Evolutionary conservation across 2,888 invertebrate genomes (phyloP).

Genomic region (Allolobophora icterica): DNA sequence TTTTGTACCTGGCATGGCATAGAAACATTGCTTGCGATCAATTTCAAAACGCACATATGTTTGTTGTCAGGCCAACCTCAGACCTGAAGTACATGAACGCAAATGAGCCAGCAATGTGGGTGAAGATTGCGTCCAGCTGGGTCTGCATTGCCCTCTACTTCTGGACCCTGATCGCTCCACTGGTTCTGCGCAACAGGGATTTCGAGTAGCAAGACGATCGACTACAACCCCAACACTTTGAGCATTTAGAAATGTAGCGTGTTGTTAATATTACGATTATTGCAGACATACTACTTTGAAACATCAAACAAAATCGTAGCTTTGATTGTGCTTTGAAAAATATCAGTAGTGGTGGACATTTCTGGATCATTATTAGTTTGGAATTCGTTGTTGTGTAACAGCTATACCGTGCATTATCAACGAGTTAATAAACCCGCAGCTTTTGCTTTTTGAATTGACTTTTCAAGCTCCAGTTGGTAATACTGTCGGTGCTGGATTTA

Average conservation of each 20-base stretch:
- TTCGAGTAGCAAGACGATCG: conserved; percentile 33
- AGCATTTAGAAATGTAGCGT: conserved; percentile 17
- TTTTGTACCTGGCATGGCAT: too few relatives aligned
- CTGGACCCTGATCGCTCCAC: conserved; percentile 93
- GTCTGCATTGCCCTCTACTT: conserved; percentile 86
- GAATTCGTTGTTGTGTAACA: background rate
- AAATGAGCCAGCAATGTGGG: conserved; percentile 90
- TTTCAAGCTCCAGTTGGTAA: background rate
- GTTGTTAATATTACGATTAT: background rate
- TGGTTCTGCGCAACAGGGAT: conserved; percentile 70
- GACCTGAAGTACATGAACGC: conserved; percentile 37
- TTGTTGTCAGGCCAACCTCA: conserved; percentile 32
- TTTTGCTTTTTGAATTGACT: background rate
- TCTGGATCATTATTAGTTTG: background rate
- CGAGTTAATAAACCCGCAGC: background rate
- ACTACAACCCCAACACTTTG: background rate
- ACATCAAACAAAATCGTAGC: background rate
- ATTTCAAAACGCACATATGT: background rate
- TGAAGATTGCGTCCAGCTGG: conserved; percentile 97
- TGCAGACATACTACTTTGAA: background rate
- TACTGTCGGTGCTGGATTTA: background rate
- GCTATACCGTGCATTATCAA: background rate
- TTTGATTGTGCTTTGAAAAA: background rate
- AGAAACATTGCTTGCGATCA: too few relatives aligned
- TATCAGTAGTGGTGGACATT: conserved; percentile 5